These are phyloP conservation scores for Melospiza melodia DNA, from an alignment of 2,113 vertebrate species.

Conservation along the genomic window DNA sequence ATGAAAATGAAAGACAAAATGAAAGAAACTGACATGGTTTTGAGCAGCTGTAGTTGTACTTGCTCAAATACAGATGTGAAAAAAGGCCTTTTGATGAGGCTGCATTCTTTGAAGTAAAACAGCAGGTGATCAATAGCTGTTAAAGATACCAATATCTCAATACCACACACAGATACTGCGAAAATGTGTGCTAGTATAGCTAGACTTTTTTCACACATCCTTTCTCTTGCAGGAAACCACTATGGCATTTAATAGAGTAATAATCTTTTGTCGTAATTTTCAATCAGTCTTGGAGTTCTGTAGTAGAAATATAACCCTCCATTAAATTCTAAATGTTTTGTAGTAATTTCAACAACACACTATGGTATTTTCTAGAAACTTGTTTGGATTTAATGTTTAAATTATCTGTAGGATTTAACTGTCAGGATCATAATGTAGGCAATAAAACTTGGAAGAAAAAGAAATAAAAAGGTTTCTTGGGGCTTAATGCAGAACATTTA, in stretches of 20 bases:
- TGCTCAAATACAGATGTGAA: neutral
- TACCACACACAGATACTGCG: neutral
- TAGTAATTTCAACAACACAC: neutral
- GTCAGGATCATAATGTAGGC: neutral
- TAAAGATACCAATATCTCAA: neutral
- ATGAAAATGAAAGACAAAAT: neutral
- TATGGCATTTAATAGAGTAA: neutral
- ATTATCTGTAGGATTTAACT: neutral
- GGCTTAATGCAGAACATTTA: neutral
- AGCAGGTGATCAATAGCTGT: constrained; percentile 34
- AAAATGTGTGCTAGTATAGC: neutral
- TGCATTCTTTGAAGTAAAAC: neutral
- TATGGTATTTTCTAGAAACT: neutral
- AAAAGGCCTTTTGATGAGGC: neutral
- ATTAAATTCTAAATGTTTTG: constrained; percentile 13
- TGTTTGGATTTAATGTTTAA: neutral
- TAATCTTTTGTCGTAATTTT: constrained; percentile 10
- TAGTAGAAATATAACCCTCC: neutral
- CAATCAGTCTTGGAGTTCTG: neutral
- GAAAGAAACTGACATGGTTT: neutral
- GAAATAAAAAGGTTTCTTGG: neutral
- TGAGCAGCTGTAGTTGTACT: neutral
- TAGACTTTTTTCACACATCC: neutral
- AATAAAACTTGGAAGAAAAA: neutral
- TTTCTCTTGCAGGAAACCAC: neutral